Base-by-base conservation (phyloP, 2,113 vertebrate genomes). In the Nothocercus nigrocapillus region DNA sequence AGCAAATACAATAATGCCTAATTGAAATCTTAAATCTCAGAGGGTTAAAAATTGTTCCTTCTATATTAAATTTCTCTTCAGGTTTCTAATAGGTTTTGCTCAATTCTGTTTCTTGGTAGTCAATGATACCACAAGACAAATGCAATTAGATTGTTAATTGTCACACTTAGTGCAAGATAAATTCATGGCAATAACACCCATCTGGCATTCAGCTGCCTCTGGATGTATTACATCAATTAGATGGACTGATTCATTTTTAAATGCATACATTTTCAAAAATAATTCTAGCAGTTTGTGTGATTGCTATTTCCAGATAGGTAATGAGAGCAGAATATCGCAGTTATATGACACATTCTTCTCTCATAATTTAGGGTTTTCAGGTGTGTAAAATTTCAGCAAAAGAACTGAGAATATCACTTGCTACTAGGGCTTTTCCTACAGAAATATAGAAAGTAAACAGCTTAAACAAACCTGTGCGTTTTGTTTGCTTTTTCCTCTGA, bases 121-220 rank as follows among this genome's bases (percentile, higher is more conserved):
- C 51, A 51, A 14, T 1, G 1, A 80, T 85, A 87, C 30, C 44
- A 62, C 1, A 21, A 78, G 44, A 69, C 28, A 89, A 85, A 94
- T 90, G 75, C 32, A 67, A 27, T 94, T 81, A 92, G 32, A 68
- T 61, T 82, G 73, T 67, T 90, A 93, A 82, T 94, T 92, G 53
- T 90, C 51, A 66, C 42, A 81, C 49, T 92, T 79, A 44, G 14
- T 61, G 44, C 24, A 90, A 90, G 53, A 82, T 89, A 89, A 82
- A 91, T 91, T 91, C 28, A 32, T n/a, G 32, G 18, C 45, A 90
- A 8, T 89, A 86, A 51, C 47, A 67, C 72, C 30, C 82, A 22
- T 32, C 63, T 72, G 56, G 32, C 61, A 56, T 82, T 93, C 62
- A 82, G 8, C 63, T 78, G 47, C 27, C 44, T 93, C 42, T 89